A percentile compares a stretch with the other conserved stretches of the same genome.
Conservation (phyloP, 2,888 invertebrate genomes). For the Dascillus cervinus region DNA sequence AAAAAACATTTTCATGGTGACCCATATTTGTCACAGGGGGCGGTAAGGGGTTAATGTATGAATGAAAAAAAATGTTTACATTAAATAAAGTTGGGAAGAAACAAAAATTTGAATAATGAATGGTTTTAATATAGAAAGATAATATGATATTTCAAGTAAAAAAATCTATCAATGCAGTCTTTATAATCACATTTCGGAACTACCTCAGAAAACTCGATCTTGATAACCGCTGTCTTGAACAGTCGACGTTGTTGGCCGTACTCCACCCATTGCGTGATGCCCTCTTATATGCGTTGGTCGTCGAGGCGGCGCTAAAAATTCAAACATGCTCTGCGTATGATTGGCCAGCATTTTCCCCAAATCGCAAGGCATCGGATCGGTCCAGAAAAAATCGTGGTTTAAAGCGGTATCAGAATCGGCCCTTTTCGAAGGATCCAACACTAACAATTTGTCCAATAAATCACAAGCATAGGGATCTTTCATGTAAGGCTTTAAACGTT, state of each 20-base stretch:
- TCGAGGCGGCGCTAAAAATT: slow-evolving; percentile 75
- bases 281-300: slow-evolving; percentile 61
- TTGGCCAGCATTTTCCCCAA: slow-evolving; percentile 86
- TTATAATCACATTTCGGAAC: too few species aligned
- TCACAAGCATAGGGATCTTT: slow-evolving; percentile 90
- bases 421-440: slow-evolving; percentile 84
- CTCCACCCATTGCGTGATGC: slow-evolving; percentile 49
- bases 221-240: slow-evolving; percentile 75
- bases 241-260: slow-evolving; percentile 45
- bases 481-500: slow-evolving; percentile 79
- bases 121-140: too few species aligned
- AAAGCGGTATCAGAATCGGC: slow-evolving; percentile 86
- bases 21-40: too few species aligned
- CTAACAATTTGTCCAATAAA: slow-evolving; percentile 82
- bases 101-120: too few species aligned
- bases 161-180: too few species aligned
- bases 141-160: too few species aligned
- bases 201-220: slow-evolving; percentile 75
- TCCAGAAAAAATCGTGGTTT: slow-evolving; percentile 98
- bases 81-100: too few species aligned
- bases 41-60: too few species aligned
- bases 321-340: slow-evolving; percentile 90
- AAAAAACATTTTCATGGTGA: too few species aligned
- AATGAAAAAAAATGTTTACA: too few species aligned
- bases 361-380: slow-evolving; percentile 92